Base-by-base conservation (phyloP, 2,888 invertebrate genomes). In the Dryobotodes eremita region DNA sequence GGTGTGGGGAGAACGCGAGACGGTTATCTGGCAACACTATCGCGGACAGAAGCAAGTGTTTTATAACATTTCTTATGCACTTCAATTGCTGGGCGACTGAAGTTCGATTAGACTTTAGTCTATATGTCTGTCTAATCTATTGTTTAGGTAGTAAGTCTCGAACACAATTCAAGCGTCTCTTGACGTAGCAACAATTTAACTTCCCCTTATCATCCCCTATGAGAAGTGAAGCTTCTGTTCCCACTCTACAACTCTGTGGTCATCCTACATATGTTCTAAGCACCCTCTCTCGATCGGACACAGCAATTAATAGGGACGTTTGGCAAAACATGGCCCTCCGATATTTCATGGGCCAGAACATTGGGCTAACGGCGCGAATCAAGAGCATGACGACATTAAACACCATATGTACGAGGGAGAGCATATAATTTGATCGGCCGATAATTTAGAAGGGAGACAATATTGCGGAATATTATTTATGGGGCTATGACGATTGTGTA, bases 291-390 rank as follows among this genome's bases (percentile, higher is more conserved):
- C 80, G 80, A 85, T 86, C 82, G 80, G 74, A 86, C 86, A 71
- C 57, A 82, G 82, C 90, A 89, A 91, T 89, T 89, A 90, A 87
- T 86, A 88, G 78, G 84, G 75, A 83, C 86, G 86, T 90, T 91
- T 91, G 89, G 86, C 88, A 86, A 89, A 80, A 85, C 87, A 87
- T 72, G 80, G 89, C 88, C 91, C 89, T 92, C 84, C 89, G 88
- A 91, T 90, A 90, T 91, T 92, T 90, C 91, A 92, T 90, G 91
- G 89, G 85, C 80, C 87, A 89, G 85, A 86, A 89, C 90, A 87
- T 88, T 87, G 86, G 66, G 80, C 83, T 88, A 87, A 89, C 86
- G 74, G 77, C 61, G 79, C 80, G 78, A 81, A 85, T 84, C 83
- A 88, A 72, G 83, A 74, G 83, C 84, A 36, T 89, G 87, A 86